Evolutionary conservation across 2,797 vertebrate genomes (phyloP), one percentile per base, ranked within the genome.

Genomic region (Lepilemur septentrionalis): DNA sequence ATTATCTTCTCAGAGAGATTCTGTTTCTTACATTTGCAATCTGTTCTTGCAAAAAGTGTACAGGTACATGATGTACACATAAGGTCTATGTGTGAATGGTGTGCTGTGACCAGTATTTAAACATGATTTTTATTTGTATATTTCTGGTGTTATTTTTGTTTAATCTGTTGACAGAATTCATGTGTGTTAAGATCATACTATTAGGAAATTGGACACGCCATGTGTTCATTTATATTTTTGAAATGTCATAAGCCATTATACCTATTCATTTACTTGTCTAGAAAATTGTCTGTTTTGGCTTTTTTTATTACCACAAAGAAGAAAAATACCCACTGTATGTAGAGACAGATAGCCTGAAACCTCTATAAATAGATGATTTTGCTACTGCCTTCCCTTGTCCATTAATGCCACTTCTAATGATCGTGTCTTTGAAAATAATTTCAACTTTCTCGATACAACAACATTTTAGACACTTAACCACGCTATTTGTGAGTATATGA

Each of bases 231-330:
- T 61, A 3, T 80, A 88, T 38, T 96, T 78, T 57, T 59, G 38
- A 12, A 97, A n/a, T 90, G 87, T 57, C 95, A 93, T 25, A 55
- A 95, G 94, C 80, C 86, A 52, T 92, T 69, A 2, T 46, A 93
- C 69, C 78, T 97, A 25, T 50, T 96, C 81, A 22, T 97, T 94
- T 94, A 32, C 78, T 96, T 97, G 96, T 96, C 96, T 86, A 72
- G 96, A 93, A 98, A 97, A 95, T 97, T 97, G 15, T 88, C 55
- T 55, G 94, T 67, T 97, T 92, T 81, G 91, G 59, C 73, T 96
- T 94, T 52, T 41, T 89, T 93, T 96, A 70, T 93, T 95, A 92
- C 92, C 70, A 43, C 80, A 97, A 88, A 96, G 84, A 82, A 89
- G 67, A 89, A 52, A 61, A 93, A 95, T 81, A 92, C 38, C 88